A percentile compares a stretch with the other conserved stretches of the same genome.
phyloP scores from a whole-genome alignment of 2,888 invertebrate species.

The Drosophila kambysellisi region DNA sequence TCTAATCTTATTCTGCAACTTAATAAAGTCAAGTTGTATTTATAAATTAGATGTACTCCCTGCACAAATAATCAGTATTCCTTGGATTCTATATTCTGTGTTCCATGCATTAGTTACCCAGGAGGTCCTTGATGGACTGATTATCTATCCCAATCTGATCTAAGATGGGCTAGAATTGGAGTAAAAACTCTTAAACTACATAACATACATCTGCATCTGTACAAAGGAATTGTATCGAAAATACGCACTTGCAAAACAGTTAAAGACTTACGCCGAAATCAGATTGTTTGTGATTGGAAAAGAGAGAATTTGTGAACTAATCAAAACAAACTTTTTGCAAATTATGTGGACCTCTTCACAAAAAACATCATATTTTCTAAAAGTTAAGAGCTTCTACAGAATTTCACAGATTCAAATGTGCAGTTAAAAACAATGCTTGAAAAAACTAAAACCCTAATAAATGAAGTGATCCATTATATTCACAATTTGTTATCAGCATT shows the following conservation, averaged over 20 bases:
- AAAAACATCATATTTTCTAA: slow-evolving; percentile 4
- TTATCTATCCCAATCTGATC: background rate
- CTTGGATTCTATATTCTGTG: background rate
- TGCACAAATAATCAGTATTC: background rate
- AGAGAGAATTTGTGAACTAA: slow-evolving; percentile 8
- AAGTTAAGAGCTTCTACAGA: background rate
- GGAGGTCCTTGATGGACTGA: background rate
- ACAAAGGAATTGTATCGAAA: slow-evolving; percentile 11
- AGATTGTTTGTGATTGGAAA: background rate
- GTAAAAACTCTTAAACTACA: background rate
- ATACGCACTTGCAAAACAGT: slow-evolving; percentile 51
- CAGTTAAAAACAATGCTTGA: background rate
- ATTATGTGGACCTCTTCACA: slow-evolving; percentile 9
- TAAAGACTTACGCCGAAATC: slow-evolving; percentile 39
- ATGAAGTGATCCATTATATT: background rate
- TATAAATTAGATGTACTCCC: too few relatives aligned
- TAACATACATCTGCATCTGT: slow-evolving; percentile 1
- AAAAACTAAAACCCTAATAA: background rate
- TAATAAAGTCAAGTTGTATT: too few relatives aligned
- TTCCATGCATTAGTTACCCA: too few relatives aligned
- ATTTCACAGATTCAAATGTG: background rate
- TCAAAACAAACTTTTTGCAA: slow-evolving; percentile 17
- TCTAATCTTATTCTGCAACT: too few relatives aligned
- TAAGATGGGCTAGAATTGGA: background rate
- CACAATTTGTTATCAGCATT: background rate